A percentile compares a stretch with the other conserved stretches of the same genome.
Evolutionary conservation across 2,797 vertebrate genomes (phyloP).

Genomic region (Capromys pilorides): DNA sequence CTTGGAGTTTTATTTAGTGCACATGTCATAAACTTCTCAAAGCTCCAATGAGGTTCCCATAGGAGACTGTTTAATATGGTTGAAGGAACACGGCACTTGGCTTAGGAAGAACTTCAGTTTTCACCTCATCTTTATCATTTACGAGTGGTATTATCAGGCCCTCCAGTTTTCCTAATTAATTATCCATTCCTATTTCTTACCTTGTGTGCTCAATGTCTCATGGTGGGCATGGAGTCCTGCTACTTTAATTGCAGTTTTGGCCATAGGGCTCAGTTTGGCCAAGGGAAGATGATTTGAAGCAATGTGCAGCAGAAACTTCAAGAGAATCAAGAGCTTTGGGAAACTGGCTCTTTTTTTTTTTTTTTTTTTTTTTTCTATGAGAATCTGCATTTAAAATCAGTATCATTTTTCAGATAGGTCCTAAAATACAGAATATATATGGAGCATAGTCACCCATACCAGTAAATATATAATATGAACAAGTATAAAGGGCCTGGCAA

Average conservation of each 20-base stretch:
- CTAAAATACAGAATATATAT: background rate
- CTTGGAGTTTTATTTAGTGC: slow-evolving; percentile 1
- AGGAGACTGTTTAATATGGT: background rate
- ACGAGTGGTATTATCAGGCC: slow-evolving; percentile 12
- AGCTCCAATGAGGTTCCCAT: background rate
- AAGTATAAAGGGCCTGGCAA: background rate
- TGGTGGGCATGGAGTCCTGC: background rate
- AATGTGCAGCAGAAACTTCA: background rate
- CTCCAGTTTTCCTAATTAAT: slow-evolving; percentile 9
- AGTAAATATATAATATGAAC: background rate
- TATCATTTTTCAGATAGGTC: background rate
- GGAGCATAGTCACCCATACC: background rate
- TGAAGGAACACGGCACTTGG: background rate
- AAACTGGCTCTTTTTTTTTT: background rate
- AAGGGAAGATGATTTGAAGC: background rate
- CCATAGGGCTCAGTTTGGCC: background rate
- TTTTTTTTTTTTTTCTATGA: background rate
- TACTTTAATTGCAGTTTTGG: background rate
- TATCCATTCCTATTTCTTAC: background rate
- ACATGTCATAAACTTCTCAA: slow-evolving; percentile 38
- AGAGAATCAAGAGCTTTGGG: background rate
- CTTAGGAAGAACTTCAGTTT: slow-evolving; percentile 11
- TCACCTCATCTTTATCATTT: background rate
- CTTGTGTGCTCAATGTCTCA: background rate
- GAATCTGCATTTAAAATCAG: background rate